A percentile compares a stretch with the other conserved stretches of the same genome.
These are phyloP conservation scores for Hippocampus abdominalis DNA, from an alignment of 2,113 vertebrate species.

Conservation along the genomic window DNA sequence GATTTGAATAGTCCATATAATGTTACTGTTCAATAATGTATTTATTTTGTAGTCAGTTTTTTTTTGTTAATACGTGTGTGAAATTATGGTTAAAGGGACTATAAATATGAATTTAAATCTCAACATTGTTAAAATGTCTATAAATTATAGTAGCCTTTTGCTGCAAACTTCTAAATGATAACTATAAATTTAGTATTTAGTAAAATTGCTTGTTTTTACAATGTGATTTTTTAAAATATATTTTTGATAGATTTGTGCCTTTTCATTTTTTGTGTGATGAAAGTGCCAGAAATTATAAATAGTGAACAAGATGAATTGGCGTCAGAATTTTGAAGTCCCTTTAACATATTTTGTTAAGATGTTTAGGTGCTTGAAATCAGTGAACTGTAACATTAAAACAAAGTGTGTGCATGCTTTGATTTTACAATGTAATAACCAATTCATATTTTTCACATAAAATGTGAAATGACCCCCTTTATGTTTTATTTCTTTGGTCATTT, in stretches of 20 bases:
- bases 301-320: conserved; percentile 91
- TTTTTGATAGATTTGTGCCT: conserved; percentile 57
- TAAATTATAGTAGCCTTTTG: conserved; percentile 86
- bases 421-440: conserved; percentile 76
- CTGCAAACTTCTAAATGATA: conserved; percentile 89
- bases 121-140: conserved; percentile 86
- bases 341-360: conserved; percentile 93
- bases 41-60: conserved; percentile 85
- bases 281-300: conserved; percentile 91
- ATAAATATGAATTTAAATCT: conserved; percentile 94
- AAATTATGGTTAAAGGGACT: conserved; percentile 99
- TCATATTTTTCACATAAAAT: conserved; percentile 71
- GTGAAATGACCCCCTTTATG: conserved; percentile 63
- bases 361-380: conserved; percentile 83
- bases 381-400: conserved; percentile 76
- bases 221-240: background rate
- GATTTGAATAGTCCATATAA: conserved; percentile 87
- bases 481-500: conserved; percentile 45
- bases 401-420: conserved; percentile 95
- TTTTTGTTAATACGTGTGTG: conserved; percentile 90
- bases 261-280: conserved; percentile 67
- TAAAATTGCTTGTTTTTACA: conserved; percentile 45
- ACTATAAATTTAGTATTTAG: conserved; percentile 77
- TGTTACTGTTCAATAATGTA: conserved; percentile 94
- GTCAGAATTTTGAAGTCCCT: conserved; percentile 92